Evolutionary conservation across 2,888 invertebrate species (phyloP).

Genomic region (Pseudococcus viburni): DNA sequence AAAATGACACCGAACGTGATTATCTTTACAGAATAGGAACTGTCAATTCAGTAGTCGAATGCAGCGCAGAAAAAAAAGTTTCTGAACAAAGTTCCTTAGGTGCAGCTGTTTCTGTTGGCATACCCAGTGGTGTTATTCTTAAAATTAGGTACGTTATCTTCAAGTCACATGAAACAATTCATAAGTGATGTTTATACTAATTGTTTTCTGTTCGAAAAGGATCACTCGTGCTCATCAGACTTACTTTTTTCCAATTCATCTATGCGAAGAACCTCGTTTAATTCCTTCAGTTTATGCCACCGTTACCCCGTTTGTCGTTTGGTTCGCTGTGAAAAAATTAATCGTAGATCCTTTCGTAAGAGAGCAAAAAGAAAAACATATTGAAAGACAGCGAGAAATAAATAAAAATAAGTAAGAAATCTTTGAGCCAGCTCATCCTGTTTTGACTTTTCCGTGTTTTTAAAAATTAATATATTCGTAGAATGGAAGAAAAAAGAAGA

Average conservation of each 20-base stretch:
- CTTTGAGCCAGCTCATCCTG: not conserved
- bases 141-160: constrained; percentile 81
- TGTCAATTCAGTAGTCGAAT: constrained; percentile 89
- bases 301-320: constrained; percentile 85
- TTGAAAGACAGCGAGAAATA: constrained; percentile 85
- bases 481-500: constrained; percentile 82
- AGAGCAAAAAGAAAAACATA: constrained; percentile 83
- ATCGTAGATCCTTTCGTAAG: constrained; percentile 87
- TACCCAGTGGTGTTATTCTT: constrained; percentile 89
- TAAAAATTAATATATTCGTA: constrained; percentile 69
- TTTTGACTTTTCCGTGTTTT: constrained; percentile 58
- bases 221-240: constrained; percentile 89
- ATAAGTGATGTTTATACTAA: not conserved
- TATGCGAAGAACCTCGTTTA: constrained; percentile 91
- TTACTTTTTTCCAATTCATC: constrained; percentile 89
- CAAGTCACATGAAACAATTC: not conserved
- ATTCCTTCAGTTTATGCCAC: constrained; percentile 95
- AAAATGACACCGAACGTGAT: not conserved
- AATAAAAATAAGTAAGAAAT: constrained; percentile 78
- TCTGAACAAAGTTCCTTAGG: constrained; percentile 90
- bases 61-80: constrained; percentile 93
- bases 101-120: constrained; percentile 87
- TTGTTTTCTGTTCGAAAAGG: constrained; percentile 73
- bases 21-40: constrained; percentile 82
- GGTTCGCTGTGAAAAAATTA: constrained; percentile 86